Evolutionary conservation across 2,113 vertebrate species (phyloP), one percentile per base, ranked within the genome.

Genomic region (Phyllostomus hastatus): DNA sequence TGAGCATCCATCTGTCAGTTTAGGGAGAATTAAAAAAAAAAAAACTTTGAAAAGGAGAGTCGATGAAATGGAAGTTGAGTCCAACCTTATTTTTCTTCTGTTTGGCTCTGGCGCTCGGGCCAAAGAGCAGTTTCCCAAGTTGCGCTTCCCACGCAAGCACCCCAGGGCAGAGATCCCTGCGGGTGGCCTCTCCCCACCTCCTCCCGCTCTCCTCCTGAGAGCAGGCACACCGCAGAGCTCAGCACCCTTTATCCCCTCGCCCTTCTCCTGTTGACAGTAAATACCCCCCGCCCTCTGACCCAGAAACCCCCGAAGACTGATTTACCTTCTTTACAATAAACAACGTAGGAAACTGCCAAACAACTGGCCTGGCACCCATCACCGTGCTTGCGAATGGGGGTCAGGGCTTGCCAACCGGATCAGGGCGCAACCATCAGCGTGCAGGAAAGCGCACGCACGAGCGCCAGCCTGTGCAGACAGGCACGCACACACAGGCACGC

Each of bases 261-360:
- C 95, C 95, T 97, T 96, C 91, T 92, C 90, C 0, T 15, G 89
- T 98, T 98, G 98, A 98, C 97, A 97, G 98, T 98, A 98, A 98
- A 98, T 80, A 98, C 0, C 76, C 75, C n/a, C 95, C 91, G 93
- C 97, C 93, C 95, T 96, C 97, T 64, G 41, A 57, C 92, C 80
- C 90, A 90, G 76, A 95, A 96, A 96, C 97, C 57, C 95, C 96
- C 35, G 10, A 59, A 92, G 95, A 91, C 94, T 90, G 95, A 98
- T 98, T 97, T 6, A 73, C 96, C 88, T 98, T 97, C 98, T 98
- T 98, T 98, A 98, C 92, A 96, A 96, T 98, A 98, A 98, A 98
- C 97, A 98, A 92, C 82, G 73, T 38, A 97, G 76, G 96, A 97
- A 97, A 94, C 97, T 88, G 85, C 82, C 82, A 96, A 97, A 92